A percentile compares a stretch with the other conserved stretches of the same genome.
Conservation (phyloP, 2,888 invertebrate genomes). For the Criorhina ranunculi region DNA sequence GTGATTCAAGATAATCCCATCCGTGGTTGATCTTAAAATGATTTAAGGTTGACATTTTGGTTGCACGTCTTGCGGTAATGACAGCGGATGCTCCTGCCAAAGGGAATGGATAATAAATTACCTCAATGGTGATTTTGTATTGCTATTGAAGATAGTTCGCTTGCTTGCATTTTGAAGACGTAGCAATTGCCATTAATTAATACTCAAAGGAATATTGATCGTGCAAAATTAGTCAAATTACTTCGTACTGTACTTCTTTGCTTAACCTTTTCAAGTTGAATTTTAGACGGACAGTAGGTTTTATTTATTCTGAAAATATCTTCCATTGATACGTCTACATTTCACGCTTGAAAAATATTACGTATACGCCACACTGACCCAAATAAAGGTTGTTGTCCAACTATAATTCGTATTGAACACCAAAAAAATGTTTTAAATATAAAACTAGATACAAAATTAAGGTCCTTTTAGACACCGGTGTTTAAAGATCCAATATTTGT, state of each 20-base stretch:
- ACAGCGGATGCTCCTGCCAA: slow-evolving; percentile 52
- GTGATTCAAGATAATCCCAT: slow-evolving; percentile 46
- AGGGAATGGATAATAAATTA: slow-evolving; percentile 43
- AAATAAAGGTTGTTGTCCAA: no score
- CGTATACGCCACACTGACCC: background rate
- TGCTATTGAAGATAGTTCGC: background rate
- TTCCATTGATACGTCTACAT: no score
- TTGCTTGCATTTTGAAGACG: background rate
- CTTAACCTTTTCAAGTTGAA: background rate
- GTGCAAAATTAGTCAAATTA: background rate
- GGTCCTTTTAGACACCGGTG: no score
- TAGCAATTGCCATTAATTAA: background rate
- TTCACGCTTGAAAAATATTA: background rate
- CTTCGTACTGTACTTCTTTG: no score
- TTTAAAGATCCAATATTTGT: no score
- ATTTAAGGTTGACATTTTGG: slow-evolving; percentile 64
- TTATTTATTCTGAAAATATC: no score
- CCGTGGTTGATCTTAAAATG: slow-evolving; percentile 65
- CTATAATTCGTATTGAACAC: no score
- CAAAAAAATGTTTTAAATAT: no score
- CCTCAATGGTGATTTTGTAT: slow-evolving; percentile 1
- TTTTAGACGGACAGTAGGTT: no score
- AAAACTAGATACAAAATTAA: no score
- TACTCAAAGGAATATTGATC: slow-evolving; percentile 3
- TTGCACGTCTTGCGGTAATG: slow-evolving; percentile 58